Evolutionary conservation across 2,888 invertebrate species (phyloP), one percentile per base, ranked within the genome.

Genomic region (Sphaeridia pumilis): DNA sequence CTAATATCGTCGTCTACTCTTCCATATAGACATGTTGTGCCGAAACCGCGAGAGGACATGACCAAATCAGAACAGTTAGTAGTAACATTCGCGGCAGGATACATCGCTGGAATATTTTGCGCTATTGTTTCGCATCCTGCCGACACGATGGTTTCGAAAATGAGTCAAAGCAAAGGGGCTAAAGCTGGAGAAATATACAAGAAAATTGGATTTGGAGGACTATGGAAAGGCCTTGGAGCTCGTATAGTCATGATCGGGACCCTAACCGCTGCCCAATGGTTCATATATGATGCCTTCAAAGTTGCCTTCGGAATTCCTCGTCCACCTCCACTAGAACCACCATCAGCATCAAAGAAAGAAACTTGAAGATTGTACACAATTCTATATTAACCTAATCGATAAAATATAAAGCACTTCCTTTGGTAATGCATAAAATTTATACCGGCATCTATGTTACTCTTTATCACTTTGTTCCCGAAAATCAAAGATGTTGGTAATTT

Each of bases 51-150:
- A 64, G 78, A 78, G 43, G 82, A 89, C 45, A 94, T 94, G 75
- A 73, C 81, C 24, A 97, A 97, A 75, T 77, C 79, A 50, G 95
- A 97, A 73, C 95, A 97, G 71, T 75, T 97, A 64, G 72, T 90
- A 50, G 94, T 95, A 25, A 97, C 95, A 4, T 97, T 95, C 74
- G 84, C 88, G 26, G 88, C 89, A 64, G 89, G 89, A 66, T 97
- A 97, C 74, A 95, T 97, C 73, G 94, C 94, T 68, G 95, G 95
- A 69, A 89, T 97, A 44, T 97, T 97, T 80, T 97, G 95, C 73
- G 95, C 95, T 58, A 81, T 97, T 71, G 95, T 97, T 2, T 93
- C 93, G 14, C 95, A 97, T 73, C 95, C 95, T 50, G 95, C 95
- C 59, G 95, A 97, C 73, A 93, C 94, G 24, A 84, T 90, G 58